Base-by-base conservation (phyloP, 2,797 vertebrate genomes). In the Knipowitschia caucasica region DNA sequence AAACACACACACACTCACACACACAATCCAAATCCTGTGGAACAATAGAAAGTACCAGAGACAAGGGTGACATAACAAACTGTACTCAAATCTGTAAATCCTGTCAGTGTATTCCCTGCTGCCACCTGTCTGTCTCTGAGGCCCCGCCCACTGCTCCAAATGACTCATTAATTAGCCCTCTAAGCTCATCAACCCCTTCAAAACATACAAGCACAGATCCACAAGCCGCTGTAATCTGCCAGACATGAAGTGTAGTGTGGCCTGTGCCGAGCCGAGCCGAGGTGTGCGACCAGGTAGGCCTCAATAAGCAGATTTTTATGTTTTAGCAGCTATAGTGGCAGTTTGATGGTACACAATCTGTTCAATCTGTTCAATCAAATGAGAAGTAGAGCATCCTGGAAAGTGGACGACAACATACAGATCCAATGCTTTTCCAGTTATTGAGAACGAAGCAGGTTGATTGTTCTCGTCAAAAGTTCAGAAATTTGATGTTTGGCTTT, bases 141-240 rank as follows among this genome's bases (percentile, higher is more conserved):
- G 60, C 71, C 51, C 69, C 35, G 14, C 71, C 73, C 56, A 51
- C 47, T 49, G 63, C 44, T 58, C 14, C 4, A 51, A 67, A 65
- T 21, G 49, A 73, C 53, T 67, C 73, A 64, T 68, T 66, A 58
- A 69, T 81, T 72, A 77, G 66, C 44, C 51, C 71, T 74, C 79
- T 82, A 81, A 63, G 21, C 18, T 35, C 3, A 26, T 51, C 60
- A 38, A 43, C 47, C 24, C n/a, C 50, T 39, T 24, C 24, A 39
- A 50, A 50, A 53, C 54, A 71, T 65, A 64, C 25, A 38, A 66
- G 56, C 39, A 56, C 55, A 61, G 64, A 67, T 73, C 62, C 65
- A 42, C 25, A 23, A 38, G 43, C 40, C 30, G 31, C 25, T 36
- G 27, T 75, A 75, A 76, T 79, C 72, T 17, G 15, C 34, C 63